phyloP scores from a whole-genome alignment of 1,140 invertebrate genomes.

The Nasonia vitripennis region DNA sequence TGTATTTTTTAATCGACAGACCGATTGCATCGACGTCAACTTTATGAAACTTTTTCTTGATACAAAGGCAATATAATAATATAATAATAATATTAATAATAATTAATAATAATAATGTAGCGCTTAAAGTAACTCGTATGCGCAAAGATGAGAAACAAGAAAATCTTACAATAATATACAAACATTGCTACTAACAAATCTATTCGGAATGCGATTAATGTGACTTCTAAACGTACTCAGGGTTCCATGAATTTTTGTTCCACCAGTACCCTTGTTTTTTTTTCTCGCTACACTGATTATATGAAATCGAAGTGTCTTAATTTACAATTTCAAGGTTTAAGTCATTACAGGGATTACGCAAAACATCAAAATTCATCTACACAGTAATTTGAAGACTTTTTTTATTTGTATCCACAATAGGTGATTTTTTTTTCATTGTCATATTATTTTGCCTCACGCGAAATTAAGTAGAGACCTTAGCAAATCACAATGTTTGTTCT shows the following conservation, averaged over 20 bases:
- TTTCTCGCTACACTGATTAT: conserved; percentile 42
- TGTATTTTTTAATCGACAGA: conserved; percentile 38
- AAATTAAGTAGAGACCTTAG: conserved; percentile 27
- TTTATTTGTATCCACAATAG: conserved; percentile 37
- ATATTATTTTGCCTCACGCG: conserved; percentile 5
- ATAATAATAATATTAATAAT: conserved; percentile 37
- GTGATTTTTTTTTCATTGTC: conserved; percentile 35
- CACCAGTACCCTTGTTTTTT: neutral
- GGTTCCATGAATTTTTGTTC: conserved; percentile 30
- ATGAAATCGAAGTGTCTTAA: conserved; percentile 43
- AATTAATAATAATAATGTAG: conserved; percentile 42
- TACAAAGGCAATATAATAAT: conserved; percentile 39
- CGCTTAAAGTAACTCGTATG: conserved; percentile 35
- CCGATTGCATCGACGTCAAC: conserved; percentile 27
- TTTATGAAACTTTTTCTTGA: conserved; percentile 25
- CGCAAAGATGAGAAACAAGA: conserved; percentile 38
- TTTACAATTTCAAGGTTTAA: conserved; percentile 44
- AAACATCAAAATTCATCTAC: conserved; percentile 51
- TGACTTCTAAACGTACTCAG: conserved; percentile 24
- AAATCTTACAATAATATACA: conserved; percentile 51
- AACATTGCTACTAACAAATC: conserved; percentile 49
- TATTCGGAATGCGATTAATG: conserved; percentile 46
- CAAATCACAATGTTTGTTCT: conserved; percentile 28
- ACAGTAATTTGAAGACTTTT: conserved; percentile 43
- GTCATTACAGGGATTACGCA: conserved; percentile 40